Conservation (phyloP, 2,113 vertebrate genomes). For the rat (Rattus norvegicus) region GRCr8 NC_086023.1:134807001-134807500, state of each 20-base stretch:
- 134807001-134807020: not conserved
- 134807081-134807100: not conserved
- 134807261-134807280: not conserved
- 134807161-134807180: conserved; percentile 33
- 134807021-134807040: not conserved
- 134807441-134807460: not conserved
- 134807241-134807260: not conserved
- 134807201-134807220: not conserved
- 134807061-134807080: not conserved
- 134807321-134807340: not conserved
- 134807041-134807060: not conserved
- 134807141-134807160: conserved; percentile 24
- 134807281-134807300: not conserved
- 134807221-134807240: not conserved
- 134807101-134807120: not conserved
- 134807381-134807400: not conserved
- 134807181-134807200: not conserved
- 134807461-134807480: not conserved
- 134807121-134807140: not conserved
- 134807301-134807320: not conserved
- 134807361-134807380: not conserved
- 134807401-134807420: conserved; percentile 23
- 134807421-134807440: conserved; percentile 23
- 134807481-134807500: not conserved
- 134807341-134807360: conserved; percentile 1